Percentiles rank a stretch among this genome's conserved stretches.
Conservation (phyloP, 1,140 invertebrate genomes). For the Drosophila aff. region DNA sequence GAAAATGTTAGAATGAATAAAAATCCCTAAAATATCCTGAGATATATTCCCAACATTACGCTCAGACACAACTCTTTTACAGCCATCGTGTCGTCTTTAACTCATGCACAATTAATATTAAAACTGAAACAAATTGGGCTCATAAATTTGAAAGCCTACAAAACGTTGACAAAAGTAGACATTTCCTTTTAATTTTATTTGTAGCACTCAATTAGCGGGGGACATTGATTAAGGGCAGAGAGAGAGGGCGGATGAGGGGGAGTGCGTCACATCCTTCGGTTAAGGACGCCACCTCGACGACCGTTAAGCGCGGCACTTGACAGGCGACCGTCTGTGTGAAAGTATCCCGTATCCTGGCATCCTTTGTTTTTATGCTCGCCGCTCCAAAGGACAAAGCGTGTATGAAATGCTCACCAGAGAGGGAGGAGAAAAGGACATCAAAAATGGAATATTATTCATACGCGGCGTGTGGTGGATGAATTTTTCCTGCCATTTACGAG, state of each 20-base stretch:
- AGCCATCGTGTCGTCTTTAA: background rate
- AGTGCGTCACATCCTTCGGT: conserved; percentile 17
- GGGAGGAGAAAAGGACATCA: conserved; percentile 10
- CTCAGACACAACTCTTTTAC: background rate
- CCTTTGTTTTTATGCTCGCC: conserved; percentile 43
- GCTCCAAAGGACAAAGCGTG: conserved; percentile 51
- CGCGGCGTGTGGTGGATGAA: conserved; percentile 35
- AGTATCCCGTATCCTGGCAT: conserved; percentile 43
- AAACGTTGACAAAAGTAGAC: conserved; percentile 25
- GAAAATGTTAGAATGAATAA: background rate
- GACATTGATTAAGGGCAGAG: conserved; percentile 30
- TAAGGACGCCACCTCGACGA: conserved; percentile 36
- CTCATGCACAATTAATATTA: conserved; percentile 22
- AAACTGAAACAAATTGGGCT: conserved; percentile 14
- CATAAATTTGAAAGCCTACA: conserved; percentile 24
- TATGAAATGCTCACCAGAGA: conserved; percentile 39
- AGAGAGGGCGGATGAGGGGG: background rate
- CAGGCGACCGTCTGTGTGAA: conserved; percentile 42
- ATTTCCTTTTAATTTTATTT: conserved; percentile 35
- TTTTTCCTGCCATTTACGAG: conserved; percentile 55
- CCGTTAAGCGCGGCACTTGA: conserved; percentile 51
- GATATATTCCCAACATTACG: background rate
- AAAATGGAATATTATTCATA: conserved; percentile 54
- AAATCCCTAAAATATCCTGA: background rate
- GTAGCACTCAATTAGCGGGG: conserved; percentile 41